phyloP scores from a whole-genome alignment of 2,113 vertebrate species.

The Cottus gobio region DNA sequence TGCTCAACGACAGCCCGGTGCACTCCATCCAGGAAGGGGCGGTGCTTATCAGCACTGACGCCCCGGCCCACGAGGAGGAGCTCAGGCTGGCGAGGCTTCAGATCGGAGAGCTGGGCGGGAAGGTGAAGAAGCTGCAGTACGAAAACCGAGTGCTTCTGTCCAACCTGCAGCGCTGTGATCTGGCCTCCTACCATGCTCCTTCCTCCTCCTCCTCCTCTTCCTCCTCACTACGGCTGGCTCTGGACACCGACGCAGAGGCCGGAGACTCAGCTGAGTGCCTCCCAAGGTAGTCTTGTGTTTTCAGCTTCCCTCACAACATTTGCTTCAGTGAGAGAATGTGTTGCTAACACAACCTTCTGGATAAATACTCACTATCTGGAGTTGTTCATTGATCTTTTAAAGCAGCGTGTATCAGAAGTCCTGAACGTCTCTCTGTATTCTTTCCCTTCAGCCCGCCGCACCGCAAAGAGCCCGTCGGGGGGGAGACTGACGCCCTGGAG shows the following conservation, averaged over 20 bases:
- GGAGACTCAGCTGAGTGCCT: conserved; percentile 93
- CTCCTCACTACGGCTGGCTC: conserved; percentile 83
- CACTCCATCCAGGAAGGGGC: conserved; percentile 85
- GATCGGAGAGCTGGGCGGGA: conserved; percentile 93
- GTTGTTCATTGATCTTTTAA: background rate
- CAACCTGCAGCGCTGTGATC: conserved; percentile 95
- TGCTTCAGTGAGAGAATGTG: background rate
- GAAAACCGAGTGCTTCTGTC: conserved; percentile 97
- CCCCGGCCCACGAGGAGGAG: conserved; percentile 87
- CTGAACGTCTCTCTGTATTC: background rate
- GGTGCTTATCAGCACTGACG: conserved; percentile 88
- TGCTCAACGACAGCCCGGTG: conserved; percentile 65
- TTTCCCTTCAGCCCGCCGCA: conserved; percentile 69
- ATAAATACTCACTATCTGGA: too few species aligned
- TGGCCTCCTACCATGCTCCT: conserved; percentile 90
- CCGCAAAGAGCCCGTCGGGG: conserved; percentile 79
- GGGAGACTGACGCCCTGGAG: conserved; percentile 78
- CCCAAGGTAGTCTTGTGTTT: conserved; percentile 75
- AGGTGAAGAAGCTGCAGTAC: conserved; percentile 98
- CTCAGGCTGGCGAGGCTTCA: conserved; percentile 90
- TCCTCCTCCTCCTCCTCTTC: conserved; percentile 84
- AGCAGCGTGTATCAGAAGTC: background rate
- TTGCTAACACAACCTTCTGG: background rate
- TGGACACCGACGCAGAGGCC: conserved; percentile 93
- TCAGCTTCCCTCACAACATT: background rate